These are phyloP conservation scores for crab-eating macaque (Macaca fascicularis) DNA, from an alignment of 2,113 vertebrate genomes.

Conservation along the genomic window T2T-MFA8v1.1 NC_088375.1:170660501-170661000, in stretches of 20 bases:
- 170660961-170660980: not conserved
- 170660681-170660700: conserved; percentile 1
- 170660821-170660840: conserved; percentile 47
- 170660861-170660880: conserved; percentile 36
- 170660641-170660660: not conserved
- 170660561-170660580: conserved; percentile 36
- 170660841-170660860: conserved; percentile 62
- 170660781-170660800: conserved; percentile 58
- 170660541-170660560: conserved; percentile 72
- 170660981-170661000: not conserved
- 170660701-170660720: not conserved
- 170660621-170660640: not conserved
- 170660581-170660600: conserved; percentile 10
- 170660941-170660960: conserved; percentile 37
- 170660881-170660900: conserved; percentile 46
- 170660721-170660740: not conserved
- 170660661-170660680: not conserved
- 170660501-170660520: conserved; percentile 26
- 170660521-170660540: not conserved
- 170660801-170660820: not conserved
- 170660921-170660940: conserved; percentile 1
- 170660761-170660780: conserved; percentile 69
- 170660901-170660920: conserved; percentile 39
- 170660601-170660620: not conserved
- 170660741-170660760: conserved; percentile 62